Percentiles rank a stretch among this genome's conserved stretches.
phyloP scores from a whole-genome alignment of 2,113 vertebrate species.

The Muscicapa adusta region DNA sequence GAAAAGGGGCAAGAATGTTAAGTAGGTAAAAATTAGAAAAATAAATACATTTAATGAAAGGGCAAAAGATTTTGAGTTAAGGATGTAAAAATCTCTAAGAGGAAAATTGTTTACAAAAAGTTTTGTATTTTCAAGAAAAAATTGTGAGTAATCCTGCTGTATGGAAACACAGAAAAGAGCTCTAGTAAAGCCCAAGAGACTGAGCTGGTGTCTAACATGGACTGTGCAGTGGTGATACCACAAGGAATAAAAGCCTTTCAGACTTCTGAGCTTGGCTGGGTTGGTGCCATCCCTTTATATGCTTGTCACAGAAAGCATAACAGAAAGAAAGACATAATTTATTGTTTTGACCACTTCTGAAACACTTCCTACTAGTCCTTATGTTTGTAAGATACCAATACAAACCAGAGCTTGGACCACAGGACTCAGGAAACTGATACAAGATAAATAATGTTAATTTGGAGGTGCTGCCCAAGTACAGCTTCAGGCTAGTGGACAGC shows the following conservation, averaged over 20 bases:
- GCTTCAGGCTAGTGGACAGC: not conserved
- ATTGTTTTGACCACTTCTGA: not conserved
- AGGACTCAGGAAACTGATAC: not conserved
- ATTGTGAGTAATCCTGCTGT: not conserved
- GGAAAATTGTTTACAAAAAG: not conserved
- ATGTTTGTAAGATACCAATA: not conserved
- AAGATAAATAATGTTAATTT: not conserved
- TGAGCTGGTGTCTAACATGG: not conserved
- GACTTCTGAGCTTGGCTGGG: not conserved
- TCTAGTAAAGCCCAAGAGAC: not conserved
- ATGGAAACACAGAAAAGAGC: not conserved
- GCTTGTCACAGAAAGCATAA: not conserved
- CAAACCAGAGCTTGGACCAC: not conserved
- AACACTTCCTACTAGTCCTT: not conserved
- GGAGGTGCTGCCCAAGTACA: not conserved
- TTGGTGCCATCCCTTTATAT: not conserved
- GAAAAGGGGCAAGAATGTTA: not conserved
- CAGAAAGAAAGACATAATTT: not conserved
- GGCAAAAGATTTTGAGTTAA: not conserved
- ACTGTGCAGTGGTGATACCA: not conserved
- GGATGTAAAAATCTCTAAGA: not conserved
- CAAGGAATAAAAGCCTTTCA: not conserved
- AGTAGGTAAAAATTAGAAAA: not conserved
- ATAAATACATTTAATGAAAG: not conserved
- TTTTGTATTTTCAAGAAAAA: not conserved